Base-by-base conservation (phyloP, 2,113 vertebrate genomes). In the Todiramphus saurophagus region DNA sequence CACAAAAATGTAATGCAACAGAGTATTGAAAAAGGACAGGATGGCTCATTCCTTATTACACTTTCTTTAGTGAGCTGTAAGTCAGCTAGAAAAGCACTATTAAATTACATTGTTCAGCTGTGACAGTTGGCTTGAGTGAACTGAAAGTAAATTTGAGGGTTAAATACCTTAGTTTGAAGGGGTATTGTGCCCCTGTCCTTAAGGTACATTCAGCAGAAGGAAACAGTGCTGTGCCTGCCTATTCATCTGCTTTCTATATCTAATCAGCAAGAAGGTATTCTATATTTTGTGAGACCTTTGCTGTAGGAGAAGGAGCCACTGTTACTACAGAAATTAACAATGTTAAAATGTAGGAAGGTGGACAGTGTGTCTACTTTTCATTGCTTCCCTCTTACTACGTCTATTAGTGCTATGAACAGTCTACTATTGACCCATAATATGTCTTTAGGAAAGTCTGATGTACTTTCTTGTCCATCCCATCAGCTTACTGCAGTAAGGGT, bases 31-130 rank as follows among this genome's bases (percentile, higher is more conserved):
- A 39, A 70, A 56, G 9, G 13, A 66, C 19, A 37, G 46, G 31
- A 9, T 30, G n/a, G 28, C n/a, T 60, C 7, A 7, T 43, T 16
- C 7, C 1, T 0, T 30, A 8, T 78, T 60, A 13, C 6, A 30
- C 28, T 78, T 14, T 10, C 16, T 39, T 90, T 70, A 80, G 31
- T 1, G 21, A 76, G 9, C 31, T 48, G 9, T 25, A 72, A 78
- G 16, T 56, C 62, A 13, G 23, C 39, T 85, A 56, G 53, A 58
- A 91, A 82, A 92, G 15, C 24, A 16, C 15, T 59, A 0, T 37
- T 31, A 30, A 24, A 30, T 66, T 27, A 75, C 17, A 31, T 5
- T 37, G 7, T 9, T 82, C 18, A 64, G 27, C 25, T 69, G 15
- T 60, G 55, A 37, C 24, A 7, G 30, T 51, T 72, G 72, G 33